These are phyloP conservation scores for Mobula birostris DNA, from an alignment of 2,113 vertebrate genomes.

Conservation along the genomic window DNA sequence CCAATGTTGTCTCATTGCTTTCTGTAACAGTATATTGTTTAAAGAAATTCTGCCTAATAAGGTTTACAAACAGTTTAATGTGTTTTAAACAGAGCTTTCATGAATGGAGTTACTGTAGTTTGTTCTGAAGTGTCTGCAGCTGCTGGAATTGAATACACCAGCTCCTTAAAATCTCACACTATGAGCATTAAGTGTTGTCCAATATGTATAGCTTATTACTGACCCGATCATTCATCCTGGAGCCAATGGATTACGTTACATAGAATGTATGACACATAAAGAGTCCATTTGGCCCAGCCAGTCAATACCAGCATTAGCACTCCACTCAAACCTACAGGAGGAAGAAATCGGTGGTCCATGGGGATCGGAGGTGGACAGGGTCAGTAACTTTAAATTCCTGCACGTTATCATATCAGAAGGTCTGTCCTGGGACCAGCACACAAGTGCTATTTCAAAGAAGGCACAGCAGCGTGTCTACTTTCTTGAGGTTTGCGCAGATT, in stretches of 20 bases:
- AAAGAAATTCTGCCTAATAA: background rate
- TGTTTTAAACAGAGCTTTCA: slow-evolving; percentile 12
- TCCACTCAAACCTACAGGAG: no score
- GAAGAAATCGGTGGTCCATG: no score
- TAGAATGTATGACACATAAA: no score
- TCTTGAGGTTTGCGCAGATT: no score
- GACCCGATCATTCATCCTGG: background rate
- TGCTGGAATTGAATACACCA: background rate
- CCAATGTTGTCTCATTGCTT: background rate
- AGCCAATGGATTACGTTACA: background rate
- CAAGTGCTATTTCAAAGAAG: no score
- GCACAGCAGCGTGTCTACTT: no score
- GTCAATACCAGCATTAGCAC: no score
- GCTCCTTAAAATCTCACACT: background rate
- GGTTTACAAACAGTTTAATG: slow-evolving; percentile 24
- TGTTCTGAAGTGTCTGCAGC: slow-evolving; percentile 26
- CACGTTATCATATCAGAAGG: no score
- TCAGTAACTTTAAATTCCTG: no score
- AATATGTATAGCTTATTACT: background rate
- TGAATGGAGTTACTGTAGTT: background rate
- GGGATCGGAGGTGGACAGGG: no score
- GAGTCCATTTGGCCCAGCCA: no score
- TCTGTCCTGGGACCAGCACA: no score
- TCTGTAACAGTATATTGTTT: background rate
- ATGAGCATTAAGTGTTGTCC: background rate